phyloP scores from a whole-genome alignment of 2,797 vertebrate species.

The Chelon auratus region DNA sequence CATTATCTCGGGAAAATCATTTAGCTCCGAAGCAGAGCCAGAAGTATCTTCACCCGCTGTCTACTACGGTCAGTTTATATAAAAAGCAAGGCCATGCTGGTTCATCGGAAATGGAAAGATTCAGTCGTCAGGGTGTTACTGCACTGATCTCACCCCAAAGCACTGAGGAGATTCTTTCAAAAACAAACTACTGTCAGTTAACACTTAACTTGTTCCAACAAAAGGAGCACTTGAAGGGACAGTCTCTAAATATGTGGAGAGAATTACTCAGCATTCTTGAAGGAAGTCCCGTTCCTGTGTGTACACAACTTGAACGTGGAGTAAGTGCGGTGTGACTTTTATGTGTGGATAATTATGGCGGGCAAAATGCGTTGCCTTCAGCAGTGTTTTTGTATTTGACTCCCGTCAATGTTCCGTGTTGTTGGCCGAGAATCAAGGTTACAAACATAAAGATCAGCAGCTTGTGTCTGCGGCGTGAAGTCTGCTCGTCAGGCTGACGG shows the following conservation, averaged over 20 bases:
- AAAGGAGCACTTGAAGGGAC: constrained; percentile 32
- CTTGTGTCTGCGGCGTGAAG: constrained; percentile 52
- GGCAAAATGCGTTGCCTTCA: constrained; percentile 19
- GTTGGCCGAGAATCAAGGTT: constrained; percentile 28
- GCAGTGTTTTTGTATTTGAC: constrained; percentile 39
- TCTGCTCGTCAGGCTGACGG: constrained; percentile 45
- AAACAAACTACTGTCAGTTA: constrained; percentile 69
- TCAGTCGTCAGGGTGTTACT: constrained; percentile 33
- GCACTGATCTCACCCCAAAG: constrained; percentile 42
- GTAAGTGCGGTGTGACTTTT: constrained; percentile 11
- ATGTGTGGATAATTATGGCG: neutral
- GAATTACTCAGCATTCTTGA: constrained; percentile 53
- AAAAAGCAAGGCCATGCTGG: constrained; percentile 7
- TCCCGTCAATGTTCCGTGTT: constrained; percentile 28
- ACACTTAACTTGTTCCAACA: constrained; percentile 65
- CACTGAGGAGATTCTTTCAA: constrained; percentile 48
- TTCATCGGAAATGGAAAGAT: constrained; percentile 57
- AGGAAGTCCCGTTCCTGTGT: constrained; percentile 36
- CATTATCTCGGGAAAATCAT: constrained; percentile 67
- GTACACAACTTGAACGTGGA: constrained; percentile 27
- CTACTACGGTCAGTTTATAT: constrained; percentile 24
- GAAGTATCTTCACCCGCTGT: constrained; percentile 49
- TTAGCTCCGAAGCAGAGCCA: constrained; percentile 48
- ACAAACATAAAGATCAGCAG: constrained; percentile 58
- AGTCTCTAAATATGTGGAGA: constrained; percentile 47